Percentiles rank a stretch among this genome's conserved stretches.
Conservation (phyloP, 2,113 vertebrate species). For the Onychostoma macrolepis region DNA sequence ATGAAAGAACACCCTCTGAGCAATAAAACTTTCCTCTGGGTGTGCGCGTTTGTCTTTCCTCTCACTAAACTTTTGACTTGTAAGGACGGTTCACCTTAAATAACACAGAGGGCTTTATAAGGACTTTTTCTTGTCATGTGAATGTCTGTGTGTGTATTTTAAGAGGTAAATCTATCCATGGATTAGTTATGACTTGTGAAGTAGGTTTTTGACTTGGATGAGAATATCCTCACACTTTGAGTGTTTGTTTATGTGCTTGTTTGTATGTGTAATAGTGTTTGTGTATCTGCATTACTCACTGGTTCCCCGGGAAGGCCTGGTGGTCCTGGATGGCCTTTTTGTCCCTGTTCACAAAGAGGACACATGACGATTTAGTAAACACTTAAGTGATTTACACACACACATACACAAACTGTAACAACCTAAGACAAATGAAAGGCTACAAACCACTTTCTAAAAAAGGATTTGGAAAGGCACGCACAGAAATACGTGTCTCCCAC, state of each 20-base stretch:
- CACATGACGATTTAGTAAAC: neutral
- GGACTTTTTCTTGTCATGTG: neutral
- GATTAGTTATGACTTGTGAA: neutral
- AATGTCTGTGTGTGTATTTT: neutral
- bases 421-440: neutral
- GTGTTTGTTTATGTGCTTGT: conserved; percentile 14
- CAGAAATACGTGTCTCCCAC: neutral
- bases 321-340: conserved; percentile 91
- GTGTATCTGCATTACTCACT: conserved; percentile 77
- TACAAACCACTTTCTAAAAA: conserved; percentile 13
- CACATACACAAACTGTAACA: conserved; percentile 22
- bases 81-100: neutral
- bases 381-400: conserved; percentile 39
- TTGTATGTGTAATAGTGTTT: conserved; percentile 1
- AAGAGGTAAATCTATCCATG: neutral
- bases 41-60: conserved; percentile 27
- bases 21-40: conserved; percentile 10
- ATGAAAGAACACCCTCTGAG: neutral
- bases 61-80: neutral
- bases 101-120: conserved; percentile 12
- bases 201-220: neutral
- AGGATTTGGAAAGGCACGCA: neutral
- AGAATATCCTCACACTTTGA: neutral
- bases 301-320: conserved; percentile 92
- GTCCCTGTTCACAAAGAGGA: conserved; percentile 77